Conservation (phyloP, 2,113 vertebrate genomes). For the Stomatorhinus ivindoensis region DNA sequence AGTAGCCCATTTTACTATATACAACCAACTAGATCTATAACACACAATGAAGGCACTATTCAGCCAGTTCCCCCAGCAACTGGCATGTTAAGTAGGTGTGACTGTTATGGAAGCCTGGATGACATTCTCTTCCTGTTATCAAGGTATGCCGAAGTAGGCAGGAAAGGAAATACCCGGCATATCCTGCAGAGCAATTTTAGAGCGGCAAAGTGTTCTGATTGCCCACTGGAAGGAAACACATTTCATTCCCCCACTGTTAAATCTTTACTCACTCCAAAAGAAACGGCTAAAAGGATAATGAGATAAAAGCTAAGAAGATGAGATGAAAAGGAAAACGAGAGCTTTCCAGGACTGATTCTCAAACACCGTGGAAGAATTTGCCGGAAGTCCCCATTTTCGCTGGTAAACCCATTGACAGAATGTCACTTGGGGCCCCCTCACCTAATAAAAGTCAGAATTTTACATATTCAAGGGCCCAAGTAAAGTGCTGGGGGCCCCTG, state of each 20-base stretch:
- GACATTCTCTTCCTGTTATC: background rate
- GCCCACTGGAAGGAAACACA: background rate
- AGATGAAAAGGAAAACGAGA: background rate
- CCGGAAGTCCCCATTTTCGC: background rate
- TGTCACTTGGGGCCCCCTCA: background rate
- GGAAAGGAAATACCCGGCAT: background rate
- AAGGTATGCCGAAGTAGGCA: background rate
- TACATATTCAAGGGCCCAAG: background rate
- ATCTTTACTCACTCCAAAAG: background rate
- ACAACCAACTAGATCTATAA: background rate
- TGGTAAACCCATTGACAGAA: background rate
- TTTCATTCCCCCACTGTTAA: background rate
- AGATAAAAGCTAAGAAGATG: background rate
- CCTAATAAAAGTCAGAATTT: background rate
- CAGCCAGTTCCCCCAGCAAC: background rate
- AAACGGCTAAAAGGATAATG: background rate
- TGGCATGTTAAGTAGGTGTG: background rate
- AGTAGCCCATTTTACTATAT: background rate
- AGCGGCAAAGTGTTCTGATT: constrained; percentile 5
- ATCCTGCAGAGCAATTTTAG: background rate
- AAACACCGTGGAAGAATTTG: background rate
- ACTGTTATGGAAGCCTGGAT: background rate
- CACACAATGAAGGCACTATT: background rate
- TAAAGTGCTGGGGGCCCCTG: background rate
- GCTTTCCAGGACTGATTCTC: background rate